Evolutionary conservation across 2,888 invertebrate species (phyloP).

Genomic region (Pseudococcus jackbeardsleyi): DNA sequence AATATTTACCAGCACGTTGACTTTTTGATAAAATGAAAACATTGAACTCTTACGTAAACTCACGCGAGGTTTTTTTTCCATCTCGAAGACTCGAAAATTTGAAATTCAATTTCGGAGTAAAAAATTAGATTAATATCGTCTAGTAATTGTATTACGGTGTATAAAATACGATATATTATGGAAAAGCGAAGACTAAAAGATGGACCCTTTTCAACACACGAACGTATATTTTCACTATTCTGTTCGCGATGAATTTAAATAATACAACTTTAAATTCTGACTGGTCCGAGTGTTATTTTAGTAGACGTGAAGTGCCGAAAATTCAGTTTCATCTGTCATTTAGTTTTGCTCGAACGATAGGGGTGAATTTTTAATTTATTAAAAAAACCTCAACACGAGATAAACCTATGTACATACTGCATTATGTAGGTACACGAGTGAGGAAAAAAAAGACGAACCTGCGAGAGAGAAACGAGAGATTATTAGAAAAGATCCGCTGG

Average conservation of each 20-base stretch:
- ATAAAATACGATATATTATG: background rate
- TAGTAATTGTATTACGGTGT: background rate
- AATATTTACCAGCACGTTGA: background rate
- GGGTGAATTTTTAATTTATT: slow-evolving; percentile 45
- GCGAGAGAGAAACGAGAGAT: background rate
- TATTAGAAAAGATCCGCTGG: background rate
- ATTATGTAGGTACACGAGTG: background rate
- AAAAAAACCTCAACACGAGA: slow-evolving; percentile 17
- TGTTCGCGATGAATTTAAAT: slow-evolving; percentile 20
- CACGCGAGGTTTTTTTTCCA: background rate
- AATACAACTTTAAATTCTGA: background rate
- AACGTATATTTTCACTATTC: background rate
- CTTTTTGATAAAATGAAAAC: background rate
- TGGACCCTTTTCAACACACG: background rate
- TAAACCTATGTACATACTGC: background rate
- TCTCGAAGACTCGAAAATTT: background rate
- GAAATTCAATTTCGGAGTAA: background rate
- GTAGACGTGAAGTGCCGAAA: slow-evolving; percentile 34
- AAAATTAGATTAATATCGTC: background rate
- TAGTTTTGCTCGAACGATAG: slow-evolving; percentile 41
- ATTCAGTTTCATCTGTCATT: slow-evolving; percentile 41
- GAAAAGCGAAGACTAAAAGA: background rate
- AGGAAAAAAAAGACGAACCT: background rate
- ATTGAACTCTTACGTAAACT: background rate
- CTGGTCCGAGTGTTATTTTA: slow-evolving; percentile 43